Base-by-base conservation (phyloP, 2,888 invertebrate genomes). In the Eupithecia inturbata region DNA sequence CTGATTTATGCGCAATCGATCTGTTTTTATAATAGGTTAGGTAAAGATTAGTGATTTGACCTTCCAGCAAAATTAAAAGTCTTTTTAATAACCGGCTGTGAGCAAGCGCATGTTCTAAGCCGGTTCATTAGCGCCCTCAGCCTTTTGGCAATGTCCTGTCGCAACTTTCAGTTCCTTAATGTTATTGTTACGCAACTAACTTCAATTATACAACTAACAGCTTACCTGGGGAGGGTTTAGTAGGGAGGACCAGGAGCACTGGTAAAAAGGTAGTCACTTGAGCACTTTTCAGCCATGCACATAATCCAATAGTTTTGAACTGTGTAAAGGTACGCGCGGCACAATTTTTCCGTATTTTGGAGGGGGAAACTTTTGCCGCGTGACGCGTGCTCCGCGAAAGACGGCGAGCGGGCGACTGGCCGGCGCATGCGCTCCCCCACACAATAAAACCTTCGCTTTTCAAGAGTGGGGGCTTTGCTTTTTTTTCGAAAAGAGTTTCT, bases 221-320 rank as follows among this genome's bases (percentile, higher is more conserved):
- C 72, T 84, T 78, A 88, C 89, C 85, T 80, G 87, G 63, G 76
- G 79, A 79, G 82, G 83, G 79, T 83, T 79, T 81, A 70, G 73
- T 73, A 72, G 68, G 82, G 84, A 82, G 92, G 93, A 81, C 93
- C 92, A 74, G 92, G 91, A 77, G 91, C 89, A 88, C 92, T 90
- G 83, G 80, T 82, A 87, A 87, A 90, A 72, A 89, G 82, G 80
- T 86, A 87, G 84, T 87, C 92, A 91, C 92, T 85, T 80, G 83
- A 82, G 84, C 93, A 92, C 92, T 91, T 88, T 86, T 85, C 85
- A 88, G 92, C 91, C 92, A 91, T 93, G 85, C 94, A 93, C 93
- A 91, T 89, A 91, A 92, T 93, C 92, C 93, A 91, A 92, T 85
- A 88, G 89, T 82, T 80, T 77, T 71, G 82, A 82, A 81, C 80